Evolutionary conservation across 2,888 invertebrate genomes (phyloP).

Genomic region (Taenaris catops): DNA sequence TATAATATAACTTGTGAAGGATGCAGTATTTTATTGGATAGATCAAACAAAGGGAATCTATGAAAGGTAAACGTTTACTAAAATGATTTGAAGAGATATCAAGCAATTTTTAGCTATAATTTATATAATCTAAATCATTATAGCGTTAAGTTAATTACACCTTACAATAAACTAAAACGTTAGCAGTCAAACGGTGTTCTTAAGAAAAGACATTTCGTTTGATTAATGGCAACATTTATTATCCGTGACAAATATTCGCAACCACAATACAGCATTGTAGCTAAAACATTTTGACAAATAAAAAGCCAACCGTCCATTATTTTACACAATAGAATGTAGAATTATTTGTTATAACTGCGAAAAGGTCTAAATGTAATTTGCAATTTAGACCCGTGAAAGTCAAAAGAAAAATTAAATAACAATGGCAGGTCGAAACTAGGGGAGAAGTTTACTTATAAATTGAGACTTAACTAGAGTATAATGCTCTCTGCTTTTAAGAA

Average conservation of each 20-base stretch:
- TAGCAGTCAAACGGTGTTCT: too few relatives aligned
- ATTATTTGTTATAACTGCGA: slow-evolving; percentile 7
- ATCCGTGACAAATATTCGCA: slow-evolving; percentile 1
- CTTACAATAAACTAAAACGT: too few relatives aligned
- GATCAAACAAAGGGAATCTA: too few relatives aligned
- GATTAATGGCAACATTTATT: slow-evolving; percentile 5
- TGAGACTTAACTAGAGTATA: slow-evolving; percentile 10
- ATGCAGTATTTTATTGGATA: too few relatives aligned
- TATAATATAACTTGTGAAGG: too few relatives aligned
- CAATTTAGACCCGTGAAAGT: slow-evolving; percentile 5
- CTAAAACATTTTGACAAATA: neutral
- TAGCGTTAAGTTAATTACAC: too few relatives aligned
- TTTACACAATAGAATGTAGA: slow-evolving; percentile 4
- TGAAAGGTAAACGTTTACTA: too few relatives aligned
- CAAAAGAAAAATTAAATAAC: slow-evolving; percentile 13
- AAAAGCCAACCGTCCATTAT: slow-evolving; percentile 4
- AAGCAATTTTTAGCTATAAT: too few relatives aligned
- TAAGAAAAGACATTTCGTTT: neutral
- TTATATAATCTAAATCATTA: too few relatives aligned
- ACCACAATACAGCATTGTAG: neutral
- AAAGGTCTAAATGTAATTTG: slow-evolving; percentile 6
- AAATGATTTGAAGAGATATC: too few relatives aligned
- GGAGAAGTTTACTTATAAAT: slow-evolving; percentile 16
- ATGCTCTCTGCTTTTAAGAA: slow-evolving; percentile 14
- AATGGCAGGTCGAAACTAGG: slow-evolving; percentile 10